These are phyloP conservation scores for Leptopilina boulardi DNA, from an alignment of 1,140 invertebrate species.

Conservation along the genomic window DNA sequence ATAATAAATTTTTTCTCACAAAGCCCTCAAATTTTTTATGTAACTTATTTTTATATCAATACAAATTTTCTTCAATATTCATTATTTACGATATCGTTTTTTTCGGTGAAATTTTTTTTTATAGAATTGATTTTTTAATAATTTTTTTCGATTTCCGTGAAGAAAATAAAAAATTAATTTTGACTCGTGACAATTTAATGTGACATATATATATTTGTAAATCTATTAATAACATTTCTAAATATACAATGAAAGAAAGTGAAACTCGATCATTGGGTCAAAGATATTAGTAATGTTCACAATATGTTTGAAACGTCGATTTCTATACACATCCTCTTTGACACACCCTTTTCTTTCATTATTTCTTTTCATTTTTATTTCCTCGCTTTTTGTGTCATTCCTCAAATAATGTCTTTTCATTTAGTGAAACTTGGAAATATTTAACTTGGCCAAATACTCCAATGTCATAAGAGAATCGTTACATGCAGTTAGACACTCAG, in stretches of 20 bases:
- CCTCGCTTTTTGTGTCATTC: constrained; percentile 46
- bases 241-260: constrained; percentile 5
- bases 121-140: neutral
- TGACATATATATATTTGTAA: neutral
- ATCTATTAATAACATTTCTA: constrained; percentile 10
- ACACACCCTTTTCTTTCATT: constrained; percentile 59
- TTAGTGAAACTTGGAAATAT: constrained; percentile 68
- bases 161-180: neutral
- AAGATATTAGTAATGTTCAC: constrained; percentile 43
- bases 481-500: constrained; percentile 51
- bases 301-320: constrained; percentile 60
- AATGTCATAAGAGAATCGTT: constrained; percentile 62
- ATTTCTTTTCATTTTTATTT: constrained; percentile 45
- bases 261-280: constrained; percentile 38
- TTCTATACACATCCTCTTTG: constrained; percentile 68
- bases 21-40: too few relatives aligned
- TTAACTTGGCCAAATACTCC: constrained; percentile 63
- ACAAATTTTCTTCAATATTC: too few relatives aligned
- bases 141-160: neutral
- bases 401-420: constrained; percentile 59
- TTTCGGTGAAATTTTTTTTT: too few relatives aligned
- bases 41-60: too few relatives aligned
- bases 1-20: too few relatives aligned
- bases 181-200: neutral
- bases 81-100: too few relatives aligned